These are phyloP conservation scores for Magallana nippona DNA, from an alignment of 2,888 invertebrate species.

Conservation along the genomic window DNA sequence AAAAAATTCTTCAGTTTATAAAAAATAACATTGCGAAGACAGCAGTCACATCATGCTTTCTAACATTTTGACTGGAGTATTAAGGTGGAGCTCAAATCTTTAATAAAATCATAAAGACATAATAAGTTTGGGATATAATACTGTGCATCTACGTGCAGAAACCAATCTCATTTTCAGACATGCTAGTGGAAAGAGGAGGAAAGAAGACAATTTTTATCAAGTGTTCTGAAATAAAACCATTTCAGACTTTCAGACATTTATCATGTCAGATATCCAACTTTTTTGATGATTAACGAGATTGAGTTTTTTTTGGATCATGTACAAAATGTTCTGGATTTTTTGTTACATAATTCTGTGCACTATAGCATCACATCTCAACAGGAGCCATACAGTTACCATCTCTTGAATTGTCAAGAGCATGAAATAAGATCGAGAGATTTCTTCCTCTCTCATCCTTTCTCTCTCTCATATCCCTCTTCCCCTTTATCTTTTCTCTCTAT, in stretches of 20 bases:
- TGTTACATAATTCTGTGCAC: not conserved
- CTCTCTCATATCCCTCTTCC: not conserved
- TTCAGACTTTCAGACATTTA: not conserved
- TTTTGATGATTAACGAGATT: not conserved
- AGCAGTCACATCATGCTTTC: not conserved
- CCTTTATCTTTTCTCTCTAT: not conserved
- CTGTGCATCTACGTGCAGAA: not conserved
- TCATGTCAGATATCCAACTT: constrained; percentile 5
- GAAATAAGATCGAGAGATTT: not conserved
- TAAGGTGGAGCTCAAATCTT: too few species aligned
- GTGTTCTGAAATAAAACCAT: not conserved
- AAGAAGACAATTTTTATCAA: not conserved
- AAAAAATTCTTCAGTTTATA: too few species aligned
- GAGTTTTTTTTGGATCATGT: not conserved
- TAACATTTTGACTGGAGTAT: not conserved
- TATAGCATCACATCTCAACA: not conserved
- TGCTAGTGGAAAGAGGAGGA: not conserved
- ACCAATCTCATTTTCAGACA: constrained; percentile 1
- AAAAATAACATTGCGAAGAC: too few species aligned
- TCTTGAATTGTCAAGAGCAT: too few species aligned
- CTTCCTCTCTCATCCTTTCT: not conserved
- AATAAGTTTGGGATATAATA: not conserved
- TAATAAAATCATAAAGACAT: not conserved
- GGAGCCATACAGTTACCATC: not conserved
- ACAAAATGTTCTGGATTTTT: constrained; percentile 4